phyloP scores from a whole-genome alignment of 35 echinoderm and acorn worm species.

The Heliocidaris erythrogramma region DNA sequence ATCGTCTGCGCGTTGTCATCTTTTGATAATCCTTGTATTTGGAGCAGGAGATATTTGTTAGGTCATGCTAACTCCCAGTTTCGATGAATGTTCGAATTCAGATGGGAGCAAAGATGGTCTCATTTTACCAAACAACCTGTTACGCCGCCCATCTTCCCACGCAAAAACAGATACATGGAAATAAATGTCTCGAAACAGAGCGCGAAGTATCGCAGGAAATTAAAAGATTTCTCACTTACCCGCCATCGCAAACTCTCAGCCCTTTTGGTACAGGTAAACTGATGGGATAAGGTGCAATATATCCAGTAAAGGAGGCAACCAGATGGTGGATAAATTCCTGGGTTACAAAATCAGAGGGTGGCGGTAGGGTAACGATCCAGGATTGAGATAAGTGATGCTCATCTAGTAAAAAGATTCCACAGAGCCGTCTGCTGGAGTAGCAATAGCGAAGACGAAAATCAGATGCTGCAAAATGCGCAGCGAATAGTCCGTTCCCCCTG shows the following conservation, averaged over 20 bases:
- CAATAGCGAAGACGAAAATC: background rate
- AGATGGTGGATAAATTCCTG: constrained; percentile 16
- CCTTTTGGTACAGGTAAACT: background rate
- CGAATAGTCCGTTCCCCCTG: background rate
- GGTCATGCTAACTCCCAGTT: background rate
- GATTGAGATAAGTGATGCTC: constrained; percentile 16
- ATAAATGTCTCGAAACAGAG: background rate
- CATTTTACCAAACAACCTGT: background rate
- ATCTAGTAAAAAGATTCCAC: background rate
- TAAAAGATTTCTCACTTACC: background rate
- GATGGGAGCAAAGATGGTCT: background rate
- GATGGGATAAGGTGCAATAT: background rate
- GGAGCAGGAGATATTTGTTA: background rate
- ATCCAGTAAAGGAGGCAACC: background rate
- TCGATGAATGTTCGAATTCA: background rate
- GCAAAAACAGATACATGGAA: background rate
- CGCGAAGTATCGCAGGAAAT: background rate
- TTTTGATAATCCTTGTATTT: background rate
- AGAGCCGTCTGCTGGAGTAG: background rate
- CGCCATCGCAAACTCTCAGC: background rate
- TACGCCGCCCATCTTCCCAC: background rate
- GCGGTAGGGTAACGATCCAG: background rate
- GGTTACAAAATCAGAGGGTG: background rate
- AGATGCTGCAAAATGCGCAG: constrained; percentile 8
- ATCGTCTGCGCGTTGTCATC: background rate